Evolutionary conservation across 2,888 invertebrate species (phyloP).

Genomic region (Caradrina clavipalpis): DNA sequence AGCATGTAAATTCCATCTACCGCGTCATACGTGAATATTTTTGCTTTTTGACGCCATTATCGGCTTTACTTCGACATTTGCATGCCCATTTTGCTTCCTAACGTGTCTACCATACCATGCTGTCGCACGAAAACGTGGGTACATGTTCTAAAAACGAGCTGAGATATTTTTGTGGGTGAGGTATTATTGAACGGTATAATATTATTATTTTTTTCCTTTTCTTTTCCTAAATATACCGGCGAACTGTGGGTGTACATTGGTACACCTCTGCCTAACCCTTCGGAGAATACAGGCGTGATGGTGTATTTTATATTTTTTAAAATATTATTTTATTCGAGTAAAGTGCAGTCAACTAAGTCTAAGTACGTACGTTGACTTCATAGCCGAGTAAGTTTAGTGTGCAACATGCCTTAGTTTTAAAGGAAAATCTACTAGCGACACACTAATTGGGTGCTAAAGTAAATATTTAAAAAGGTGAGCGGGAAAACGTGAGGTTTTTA

Average conservation of each 20-base stretch:
- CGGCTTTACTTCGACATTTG: slow-evolving; percentile 56
- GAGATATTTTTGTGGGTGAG: slow-evolving; percentile 12
- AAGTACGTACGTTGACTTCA: background rate
- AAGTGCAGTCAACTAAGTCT: background rate
- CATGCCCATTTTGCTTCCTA: slow-evolving; percentile 54
- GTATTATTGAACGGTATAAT: background rate
- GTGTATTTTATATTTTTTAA: too few species aligned
- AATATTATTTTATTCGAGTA: background rate
- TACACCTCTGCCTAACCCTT: too few species aligned
- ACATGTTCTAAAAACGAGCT: slow-evolving; percentile 1
- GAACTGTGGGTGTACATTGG: too few species aligned
- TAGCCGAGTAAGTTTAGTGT: slow-evolving; percentile 39
- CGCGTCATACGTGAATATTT: slow-evolving; percentile 59
- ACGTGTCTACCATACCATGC: slow-evolving; percentile 23
- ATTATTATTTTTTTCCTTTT: too few species aligned
- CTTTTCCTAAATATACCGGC: too few species aligned
- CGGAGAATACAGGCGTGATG: too few species aligned
- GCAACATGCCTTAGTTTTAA: slow-evolving; percentile 66
- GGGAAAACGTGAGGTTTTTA: slow-evolving; percentile 83
- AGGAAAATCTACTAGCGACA: slow-evolving; percentile 78
- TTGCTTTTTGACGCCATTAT: slow-evolving; percentile 60
- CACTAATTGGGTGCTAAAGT: slow-evolving; percentile 88
- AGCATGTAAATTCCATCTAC: slow-evolving; percentile 60
- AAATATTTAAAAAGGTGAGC: slow-evolving; percentile 88
- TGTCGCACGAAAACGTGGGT: slow-evolving; percentile 19